Evolutionary conservation across 2,797 vertebrate genomes (phyloP).

Genomic region (Anolis apletophallus): DNA sequence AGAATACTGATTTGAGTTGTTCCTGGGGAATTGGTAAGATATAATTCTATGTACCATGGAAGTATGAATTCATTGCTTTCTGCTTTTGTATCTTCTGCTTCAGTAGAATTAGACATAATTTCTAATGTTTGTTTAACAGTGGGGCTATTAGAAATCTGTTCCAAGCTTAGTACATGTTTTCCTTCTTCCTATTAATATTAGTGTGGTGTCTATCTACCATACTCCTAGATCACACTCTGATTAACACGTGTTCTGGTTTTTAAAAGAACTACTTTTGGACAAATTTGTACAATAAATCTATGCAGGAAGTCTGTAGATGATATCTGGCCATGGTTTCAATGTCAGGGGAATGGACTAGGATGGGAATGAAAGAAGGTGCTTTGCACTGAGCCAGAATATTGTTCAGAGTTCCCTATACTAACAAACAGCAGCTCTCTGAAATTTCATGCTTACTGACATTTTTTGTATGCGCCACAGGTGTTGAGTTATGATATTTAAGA

Average conservation of each 20-base stretch:
- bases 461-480: background rate
- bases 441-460: background rate
- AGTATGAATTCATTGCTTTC: background rate
- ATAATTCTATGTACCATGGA: background rate
- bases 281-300: background rate
- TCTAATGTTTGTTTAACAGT: background rate
- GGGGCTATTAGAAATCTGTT: background rate
- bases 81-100: background rate
- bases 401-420: background rate
- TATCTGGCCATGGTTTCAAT: background rate
- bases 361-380: background rate
- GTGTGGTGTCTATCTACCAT: background rate
- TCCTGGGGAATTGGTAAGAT: conserved; percentile 95
- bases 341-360: background rate
- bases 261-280: background rate
- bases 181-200: background rate
- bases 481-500: background rate
- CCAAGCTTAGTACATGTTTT: background rate
- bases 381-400: background rate
- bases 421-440: background rate
- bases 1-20: conserved; percentile 86
- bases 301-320: background rate
- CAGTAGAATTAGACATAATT: background rate
- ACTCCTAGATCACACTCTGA: background rate
- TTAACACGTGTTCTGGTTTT: background rate